phyloP scores from a whole-genome alignment of 2,113 vertebrate genomes.

The Phycodurus eques region DNA sequence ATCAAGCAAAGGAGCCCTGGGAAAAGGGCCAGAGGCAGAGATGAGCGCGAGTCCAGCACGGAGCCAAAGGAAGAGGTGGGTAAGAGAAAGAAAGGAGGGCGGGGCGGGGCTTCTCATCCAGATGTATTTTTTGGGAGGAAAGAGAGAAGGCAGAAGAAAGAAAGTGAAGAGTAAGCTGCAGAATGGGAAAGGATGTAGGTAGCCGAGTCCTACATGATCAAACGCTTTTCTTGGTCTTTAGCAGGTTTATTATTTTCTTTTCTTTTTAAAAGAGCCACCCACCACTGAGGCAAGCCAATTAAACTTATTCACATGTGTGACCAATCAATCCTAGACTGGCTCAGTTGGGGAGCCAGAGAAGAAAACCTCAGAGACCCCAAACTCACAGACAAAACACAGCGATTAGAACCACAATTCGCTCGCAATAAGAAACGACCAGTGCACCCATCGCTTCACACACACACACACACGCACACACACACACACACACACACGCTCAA shows the following conservation, averaged over 20 bases:
- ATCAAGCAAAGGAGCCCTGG: slow-evolving; percentile 69
- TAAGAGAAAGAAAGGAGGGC: slow-evolving; percentile 19
- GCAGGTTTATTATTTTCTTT: slow-evolving; percentile 2
- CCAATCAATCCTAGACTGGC: slow-evolving; percentile 54
- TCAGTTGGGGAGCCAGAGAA: slow-evolving; percentile 55
- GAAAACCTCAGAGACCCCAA: slow-evolving; percentile 41
- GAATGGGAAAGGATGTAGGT: slow-evolving; percentile 34
- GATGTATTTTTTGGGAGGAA: slow-evolving; percentile 14
- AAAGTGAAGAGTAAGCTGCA: background rate
- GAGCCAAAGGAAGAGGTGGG: slow-evolving; percentile 48
- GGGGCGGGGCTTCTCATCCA: slow-evolving; percentile 11
- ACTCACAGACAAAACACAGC: slow-evolving; percentile 23
- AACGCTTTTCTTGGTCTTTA: slow-evolving; percentile 46
- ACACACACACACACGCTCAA: background rate
- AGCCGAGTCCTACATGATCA: slow-evolving; percentile 51
- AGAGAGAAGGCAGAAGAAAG: slow-evolving; percentile 19
- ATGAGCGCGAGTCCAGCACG: slow-evolving; percentile 62
- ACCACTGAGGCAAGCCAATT: slow-evolving; percentile 60
- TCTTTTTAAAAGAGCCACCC: slow-evolving; percentile 48
- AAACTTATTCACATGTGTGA: slow-evolving; percentile 64
- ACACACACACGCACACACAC: slow-evolving; percentile 30
- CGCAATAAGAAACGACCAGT: slow-evolving; percentile 33
- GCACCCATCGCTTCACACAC: slow-evolving; percentile 36
- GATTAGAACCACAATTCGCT: slow-evolving; percentile 23
- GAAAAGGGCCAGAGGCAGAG: slow-evolving; percentile 65